These are phyloP conservation scores for Acrocyrtus sp. DNA, from an alignment of 2,888 invertebrate species.

Conservation along the genomic window DNA sequence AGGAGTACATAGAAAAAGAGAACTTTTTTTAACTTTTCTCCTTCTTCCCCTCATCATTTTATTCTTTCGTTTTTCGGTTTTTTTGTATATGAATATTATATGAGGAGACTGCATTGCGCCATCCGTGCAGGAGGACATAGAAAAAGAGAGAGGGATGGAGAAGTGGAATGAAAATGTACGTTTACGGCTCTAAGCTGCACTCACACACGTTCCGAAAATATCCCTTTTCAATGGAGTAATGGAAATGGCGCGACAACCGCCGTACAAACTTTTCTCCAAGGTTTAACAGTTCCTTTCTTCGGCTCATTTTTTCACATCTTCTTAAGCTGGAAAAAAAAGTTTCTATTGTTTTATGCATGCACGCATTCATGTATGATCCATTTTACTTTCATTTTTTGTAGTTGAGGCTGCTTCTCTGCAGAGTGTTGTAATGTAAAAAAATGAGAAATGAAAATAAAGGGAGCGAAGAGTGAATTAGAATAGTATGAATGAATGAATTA, in stretches of 20 bases:
- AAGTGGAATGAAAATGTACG: too few relatives aligned
- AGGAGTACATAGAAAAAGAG: background rate
- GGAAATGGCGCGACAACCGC: too few relatives aligned
- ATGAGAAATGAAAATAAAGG: background rate
- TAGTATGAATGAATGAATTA: conserved; percentile 18
- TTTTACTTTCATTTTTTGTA: background rate
- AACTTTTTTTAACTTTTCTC: too few relatives aligned
- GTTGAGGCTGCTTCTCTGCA: too few relatives aligned
- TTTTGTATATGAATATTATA: conserved; percentile 10
- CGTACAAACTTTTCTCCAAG: too few relatives aligned
- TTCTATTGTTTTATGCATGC: conserved; percentile 7
- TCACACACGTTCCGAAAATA: too few relatives aligned
- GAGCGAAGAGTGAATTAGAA: background rate
- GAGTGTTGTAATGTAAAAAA: too few relatives aligned
- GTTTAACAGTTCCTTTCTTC: too few relatives aligned
- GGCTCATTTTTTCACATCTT: conserved; percentile 1
- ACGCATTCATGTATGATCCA: conserved; percentile 3
- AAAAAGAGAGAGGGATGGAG: too few relatives aligned
- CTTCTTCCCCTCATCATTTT: too few relatives aligned
- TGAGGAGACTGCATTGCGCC: conserved; percentile 50
- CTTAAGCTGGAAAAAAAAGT: background rate
- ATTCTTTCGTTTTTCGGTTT: conserved; percentile 3
- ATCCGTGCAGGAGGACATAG: background rate
- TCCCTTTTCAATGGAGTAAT: too few relatives aligned
- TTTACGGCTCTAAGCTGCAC: too few relatives aligned